Conservation (phyloP, 1,140 invertebrate species). For the Rhagoletis pomonella region DNA sequence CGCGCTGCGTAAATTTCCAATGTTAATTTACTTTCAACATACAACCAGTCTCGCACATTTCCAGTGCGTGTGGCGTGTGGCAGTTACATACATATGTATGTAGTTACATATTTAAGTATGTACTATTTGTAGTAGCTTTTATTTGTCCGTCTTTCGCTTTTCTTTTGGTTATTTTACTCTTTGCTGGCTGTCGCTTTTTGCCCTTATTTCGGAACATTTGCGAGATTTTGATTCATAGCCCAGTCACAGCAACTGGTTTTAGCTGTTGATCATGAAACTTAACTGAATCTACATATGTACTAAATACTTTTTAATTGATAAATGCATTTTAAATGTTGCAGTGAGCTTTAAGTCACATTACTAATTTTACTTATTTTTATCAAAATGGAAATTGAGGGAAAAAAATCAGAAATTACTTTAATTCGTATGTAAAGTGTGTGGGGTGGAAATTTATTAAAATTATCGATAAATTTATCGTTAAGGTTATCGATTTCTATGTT, state of each 20-base stretch:
- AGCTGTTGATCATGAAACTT: neutral
- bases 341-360: no score
- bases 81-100: neutral
- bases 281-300: no score
- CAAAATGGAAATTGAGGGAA: no score
- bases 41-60: neutral
- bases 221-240: neutral
- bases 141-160: neutral
- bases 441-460: no score
- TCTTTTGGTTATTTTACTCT: neutral
- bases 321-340: no score
- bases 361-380: no score
- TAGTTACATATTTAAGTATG: neutral
- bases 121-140: neutral
- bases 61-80: slow-evolving; percentile 8
- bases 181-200: neutral
- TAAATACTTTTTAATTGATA: no score
- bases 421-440: no score
- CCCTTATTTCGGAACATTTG: neutral
- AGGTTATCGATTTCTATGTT: no score
- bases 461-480: no score
- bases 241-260: neutral
- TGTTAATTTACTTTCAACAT: slow-evolving; percentile 22
- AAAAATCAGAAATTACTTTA: no score
- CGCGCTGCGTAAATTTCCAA: slow-evolving; percentile 26